A percentile compares a stretch with the other conserved stretches of the same genome.
Conservation (phyloP, 2,113 vertebrate genomes). For the Microtus pennsylvanicus region DNA sequence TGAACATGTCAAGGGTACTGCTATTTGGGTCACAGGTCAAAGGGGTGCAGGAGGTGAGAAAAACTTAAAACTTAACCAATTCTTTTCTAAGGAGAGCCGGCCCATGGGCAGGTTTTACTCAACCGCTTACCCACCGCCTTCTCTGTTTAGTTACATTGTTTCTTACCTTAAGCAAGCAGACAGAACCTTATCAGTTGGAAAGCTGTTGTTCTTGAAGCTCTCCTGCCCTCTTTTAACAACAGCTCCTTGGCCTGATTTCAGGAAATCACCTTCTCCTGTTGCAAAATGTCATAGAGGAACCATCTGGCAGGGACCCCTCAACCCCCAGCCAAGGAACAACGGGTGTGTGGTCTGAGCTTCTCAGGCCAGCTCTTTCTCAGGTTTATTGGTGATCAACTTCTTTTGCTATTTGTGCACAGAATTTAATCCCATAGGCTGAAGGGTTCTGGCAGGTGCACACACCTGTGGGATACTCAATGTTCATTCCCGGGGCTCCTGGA, state of each 20-base stretch:
- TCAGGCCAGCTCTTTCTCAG: neutral
- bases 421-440: fast-evolving
- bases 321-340: neutral
- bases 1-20: fast-evolving
- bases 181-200: fast-evolving
- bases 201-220: fast-evolving
- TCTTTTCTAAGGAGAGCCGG: neutral
- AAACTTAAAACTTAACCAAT: neutral
- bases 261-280: neutral
- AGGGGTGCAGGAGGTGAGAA: fast-evolving
- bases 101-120: fast-evolving
- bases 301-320: neutral
- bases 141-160: neutral
- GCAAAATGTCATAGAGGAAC: neutral
- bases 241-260: neutral
- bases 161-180: fast-evolving
- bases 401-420: fast-evolving
- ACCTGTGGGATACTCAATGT: fast-evolving
- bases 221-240: neutral
- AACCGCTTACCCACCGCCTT: neutral
- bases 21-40: fast-evolving
- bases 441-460: fast-evolving
- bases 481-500: neutral
- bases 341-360: neutral
- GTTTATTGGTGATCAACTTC: neutral